Percentiles rank a stretch among this genome's conserved stretches.
These are phyloP conservation scores for Lacerta agilis DNA, from an alignment of 2,797 vertebrate genomes.

Conservation along the genomic window DNA sequence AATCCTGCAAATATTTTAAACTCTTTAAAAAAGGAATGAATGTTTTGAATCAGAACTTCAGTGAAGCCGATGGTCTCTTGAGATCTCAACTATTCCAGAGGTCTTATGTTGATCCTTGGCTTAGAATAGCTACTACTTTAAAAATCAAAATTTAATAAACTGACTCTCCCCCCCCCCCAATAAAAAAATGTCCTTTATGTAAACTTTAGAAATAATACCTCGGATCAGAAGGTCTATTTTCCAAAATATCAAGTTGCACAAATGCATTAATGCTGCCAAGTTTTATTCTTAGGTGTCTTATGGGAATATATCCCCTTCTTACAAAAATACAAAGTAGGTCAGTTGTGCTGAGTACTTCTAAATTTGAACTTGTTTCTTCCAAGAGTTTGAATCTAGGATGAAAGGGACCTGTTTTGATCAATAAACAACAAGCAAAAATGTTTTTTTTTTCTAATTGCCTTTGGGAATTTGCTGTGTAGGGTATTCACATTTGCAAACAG, in stretches of 20 bases:
- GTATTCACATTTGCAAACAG: neutral
- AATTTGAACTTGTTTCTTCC: neutral
- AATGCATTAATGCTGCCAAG: neutral
- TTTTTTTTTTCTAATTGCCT: neutral
- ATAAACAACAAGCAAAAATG: neutral
- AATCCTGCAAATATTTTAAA: neutral
- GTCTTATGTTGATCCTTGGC: neutral
- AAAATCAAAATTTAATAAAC: neutral
- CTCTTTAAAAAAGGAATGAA: neutral
- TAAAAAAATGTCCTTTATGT: neutral
- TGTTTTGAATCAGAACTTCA: neutral
- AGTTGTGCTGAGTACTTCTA: neutral
- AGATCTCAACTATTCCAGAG: neutral
- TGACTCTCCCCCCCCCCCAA: neutral
- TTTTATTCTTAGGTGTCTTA: neutral
- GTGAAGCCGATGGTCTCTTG: neutral
- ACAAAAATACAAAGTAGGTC: neutral
- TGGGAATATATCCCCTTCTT: neutral
- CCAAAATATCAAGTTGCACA: neutral
- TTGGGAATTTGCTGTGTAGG: neutral
- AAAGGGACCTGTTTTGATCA: neutral
- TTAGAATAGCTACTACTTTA: neutral
- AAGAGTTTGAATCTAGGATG: neutral
- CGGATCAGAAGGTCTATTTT: neutral
- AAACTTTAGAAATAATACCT: constrained; percentile 5